Evolutionary conservation across 2,797 vertebrate species (phyloP).

Genomic region (Gambusia yucatana): DNA sequence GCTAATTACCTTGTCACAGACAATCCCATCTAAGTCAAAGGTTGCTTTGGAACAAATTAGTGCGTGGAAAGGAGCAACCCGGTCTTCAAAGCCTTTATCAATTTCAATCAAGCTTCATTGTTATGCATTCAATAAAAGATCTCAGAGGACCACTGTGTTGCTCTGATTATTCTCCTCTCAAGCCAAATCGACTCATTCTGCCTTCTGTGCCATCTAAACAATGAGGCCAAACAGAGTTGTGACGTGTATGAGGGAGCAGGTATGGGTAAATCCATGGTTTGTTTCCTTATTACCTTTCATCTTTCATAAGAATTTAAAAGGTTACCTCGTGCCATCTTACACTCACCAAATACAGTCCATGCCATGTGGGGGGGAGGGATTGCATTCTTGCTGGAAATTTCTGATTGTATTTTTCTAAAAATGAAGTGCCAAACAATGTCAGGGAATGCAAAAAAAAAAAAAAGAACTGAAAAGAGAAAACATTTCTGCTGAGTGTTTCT

Average conservation of each 20-base stretch:
- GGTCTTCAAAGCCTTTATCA: slow-evolving; percentile 78
- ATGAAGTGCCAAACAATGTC: slow-evolving; percentile 41
- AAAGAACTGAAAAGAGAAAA: slow-evolving; percentile 10
- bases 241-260: background rate
- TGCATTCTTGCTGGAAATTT: slow-evolving; percentile 24
- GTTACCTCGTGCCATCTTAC: slow-evolving; percentile 5
- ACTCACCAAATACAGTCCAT: background rate
- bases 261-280: background rate
- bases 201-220: slow-evolving; percentile 68
- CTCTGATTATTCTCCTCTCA: slow-evolving; percentile 77
- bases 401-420: slow-evolving; percentile 37
- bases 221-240: slow-evolving; percentile 50
- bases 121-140: slow-evolving; percentile 80
- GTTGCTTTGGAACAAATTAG: slow-evolving; percentile 79
- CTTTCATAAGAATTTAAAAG: slow-evolving; percentile 7
- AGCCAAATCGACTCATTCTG: slow-evolving; percentile 75
- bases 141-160: slow-evolving; percentile 72
- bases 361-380: background rate
- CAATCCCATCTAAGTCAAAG: slow-evolving; percentile 73
- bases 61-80: slow-evolving; percentile 62
- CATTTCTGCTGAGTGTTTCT: slow-evolving; percentile 42
- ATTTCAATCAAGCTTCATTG: slow-evolving; percentile 83
- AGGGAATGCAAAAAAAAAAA: slow-evolving; percentile 15
- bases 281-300: background rate
- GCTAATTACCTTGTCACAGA: slow-evolving; percentile 71